A percentile compares a stretch with the other conserved stretches of the same genome.
Evolutionary conservation across 1,140 invertebrate genomes (phyloP).

Genomic region (Diorhabda elongata): DNA sequence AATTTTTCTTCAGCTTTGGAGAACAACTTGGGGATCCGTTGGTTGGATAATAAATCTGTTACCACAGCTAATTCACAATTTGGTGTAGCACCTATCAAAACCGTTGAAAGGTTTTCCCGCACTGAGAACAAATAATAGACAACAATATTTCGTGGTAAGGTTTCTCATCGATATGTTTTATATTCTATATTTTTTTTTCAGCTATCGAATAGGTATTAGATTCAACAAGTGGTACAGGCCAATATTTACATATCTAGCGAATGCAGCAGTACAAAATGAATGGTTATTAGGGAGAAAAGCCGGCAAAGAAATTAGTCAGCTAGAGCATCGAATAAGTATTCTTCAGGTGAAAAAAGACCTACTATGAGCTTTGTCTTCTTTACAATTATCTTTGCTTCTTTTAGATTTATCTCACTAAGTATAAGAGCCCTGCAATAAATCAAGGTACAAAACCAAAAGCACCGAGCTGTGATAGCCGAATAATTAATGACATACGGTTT

Average conservation of each 20-base stretch:
- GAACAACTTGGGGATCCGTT: conserved; percentile 17
- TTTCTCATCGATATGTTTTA: background rate
- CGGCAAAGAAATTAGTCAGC: background rate
- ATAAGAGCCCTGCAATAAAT: too few relatives aligned
- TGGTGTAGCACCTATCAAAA: conserved; percentile 18
- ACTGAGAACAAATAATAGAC: conserved; percentile 20
- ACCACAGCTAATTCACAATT: conserved; percentile 31
- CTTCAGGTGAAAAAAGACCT: too few relatives aligned
- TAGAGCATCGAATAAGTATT: conserved; percentile 3
- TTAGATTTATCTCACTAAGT: too few relatives aligned
- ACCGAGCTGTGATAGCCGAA: too few relatives aligned
- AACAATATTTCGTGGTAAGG: conserved; percentile 8
- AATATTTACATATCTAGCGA: conserved; percentile 5
- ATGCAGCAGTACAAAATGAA: conserved; percentile 12
- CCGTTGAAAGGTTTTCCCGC: conserved; percentile 29
- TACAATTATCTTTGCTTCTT: too few relatives aligned
- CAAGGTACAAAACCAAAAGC: too few relatives aligned
- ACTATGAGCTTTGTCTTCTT: too few relatives aligned
- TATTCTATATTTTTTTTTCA: conserved; percentile 8
- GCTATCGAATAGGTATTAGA: conserved; percentile 14
- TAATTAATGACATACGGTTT: too few relatives aligned
- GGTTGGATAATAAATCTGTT: conserved; percentile 25
- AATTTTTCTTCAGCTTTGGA: conserved; percentile 9
- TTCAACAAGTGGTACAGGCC: conserved; percentile 15
- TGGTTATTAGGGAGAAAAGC: conserved; percentile 11